These are phyloP conservation scores for Drosophila fungiperda DNA, from an alignment of 2,888 invertebrate species.

Conservation along the genomic window DNA sequence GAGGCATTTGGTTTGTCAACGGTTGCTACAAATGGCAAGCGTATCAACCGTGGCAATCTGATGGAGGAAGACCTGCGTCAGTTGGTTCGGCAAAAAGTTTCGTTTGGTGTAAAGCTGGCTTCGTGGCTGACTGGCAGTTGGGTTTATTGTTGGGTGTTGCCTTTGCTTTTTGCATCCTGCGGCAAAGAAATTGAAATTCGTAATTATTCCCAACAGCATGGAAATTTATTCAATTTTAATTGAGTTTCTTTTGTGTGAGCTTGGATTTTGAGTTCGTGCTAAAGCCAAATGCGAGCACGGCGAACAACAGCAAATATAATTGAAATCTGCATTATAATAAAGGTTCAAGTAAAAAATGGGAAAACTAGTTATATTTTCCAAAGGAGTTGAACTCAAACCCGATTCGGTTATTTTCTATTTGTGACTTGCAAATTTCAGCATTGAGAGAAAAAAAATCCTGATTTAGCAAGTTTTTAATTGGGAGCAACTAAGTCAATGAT, in stretches of 20 bases:
- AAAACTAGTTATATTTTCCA: slow-evolving; percentile 26
- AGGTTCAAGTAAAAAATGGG: slow-evolving; percentile 15
- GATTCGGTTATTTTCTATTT: slow-evolving; percentile 6
- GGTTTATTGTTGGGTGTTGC: slow-evolving; percentile 39
- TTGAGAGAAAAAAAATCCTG: background rate
- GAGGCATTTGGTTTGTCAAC: slow-evolving; percentile 29
- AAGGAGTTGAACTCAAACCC: slow-evolving; percentile 4
- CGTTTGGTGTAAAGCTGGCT: slow-evolving; percentile 46
- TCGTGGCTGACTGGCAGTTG: slow-evolving; percentile 28
- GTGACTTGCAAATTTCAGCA: slow-evolving; percentile 12
- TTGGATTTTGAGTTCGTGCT: slow-evolving; percentile 30
- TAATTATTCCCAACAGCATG: slow-evolving; percentile 79
- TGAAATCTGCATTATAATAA: slow-evolving; percentile 72
- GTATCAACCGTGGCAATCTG: slow-evolving; percentile 2
- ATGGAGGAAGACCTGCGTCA: slow-evolving; percentile 31
- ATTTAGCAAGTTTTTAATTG: background rate
- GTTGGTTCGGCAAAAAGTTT: slow-evolving; percentile 47
- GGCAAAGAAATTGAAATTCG: slow-evolving; percentile 80
- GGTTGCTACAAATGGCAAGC: slow-evolving; percentile 4
- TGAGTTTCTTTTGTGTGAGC: slow-evolving; percentile 71
- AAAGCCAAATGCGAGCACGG: slow-evolving; percentile 34
- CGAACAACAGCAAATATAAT: slow-evolving; percentile 57
- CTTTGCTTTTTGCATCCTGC: slow-evolving; percentile 67
- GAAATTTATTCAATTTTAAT: slow-evolving; percentile 80
- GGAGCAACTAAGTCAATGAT: background rate